These are phyloP conservation scores for Orientallactaga bullata DNA, from an alignment of 2,113 vertebrate genomes.

Conservation along the genomic window DNA sequence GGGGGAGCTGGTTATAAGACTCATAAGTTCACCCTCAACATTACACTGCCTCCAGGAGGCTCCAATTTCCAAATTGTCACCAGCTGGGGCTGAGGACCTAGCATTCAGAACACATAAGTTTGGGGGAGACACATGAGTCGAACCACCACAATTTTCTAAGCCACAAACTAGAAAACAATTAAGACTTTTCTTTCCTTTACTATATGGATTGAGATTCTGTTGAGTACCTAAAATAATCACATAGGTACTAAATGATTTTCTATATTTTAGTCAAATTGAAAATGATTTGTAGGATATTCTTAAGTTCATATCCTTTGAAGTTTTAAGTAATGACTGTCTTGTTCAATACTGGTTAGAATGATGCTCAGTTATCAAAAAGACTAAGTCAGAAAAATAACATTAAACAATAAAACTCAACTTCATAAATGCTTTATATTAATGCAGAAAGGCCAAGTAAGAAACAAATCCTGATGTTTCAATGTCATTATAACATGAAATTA, in stretches of 20 bases:
- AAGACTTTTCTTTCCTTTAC: conserved; percentile 4
- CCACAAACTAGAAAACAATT: background rate
- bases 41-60: too few species aligned
- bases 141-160: background rate
- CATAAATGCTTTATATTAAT: background rate
- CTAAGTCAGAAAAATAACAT: conserved; percentile 6
- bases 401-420: background rate
- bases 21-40: too few species aligned
- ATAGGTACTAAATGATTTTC: background rate
- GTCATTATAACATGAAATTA: background rate
- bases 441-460: background rate
- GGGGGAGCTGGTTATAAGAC: too few species aligned
- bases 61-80: too few species aligned
- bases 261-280: conserved; percentile 4
- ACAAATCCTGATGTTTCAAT: conserved; percentile 22
- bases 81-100: too few species aligned
- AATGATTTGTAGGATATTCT: background rate
- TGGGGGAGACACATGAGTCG: too few species aligned
- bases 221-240: background rate
- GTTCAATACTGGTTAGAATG: background rate
- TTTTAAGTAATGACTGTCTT: background rate
- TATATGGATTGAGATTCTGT: conserved; percentile 18
- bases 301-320: background rate
- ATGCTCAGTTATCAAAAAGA: background rate
- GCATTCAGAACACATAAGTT: too few species aligned